Evolutionary conservation across 2,797 vertebrate genomes (phyloP), one percentile per base, ranked within the genome.

Genomic region (Clangula hyemalis): DNA sequence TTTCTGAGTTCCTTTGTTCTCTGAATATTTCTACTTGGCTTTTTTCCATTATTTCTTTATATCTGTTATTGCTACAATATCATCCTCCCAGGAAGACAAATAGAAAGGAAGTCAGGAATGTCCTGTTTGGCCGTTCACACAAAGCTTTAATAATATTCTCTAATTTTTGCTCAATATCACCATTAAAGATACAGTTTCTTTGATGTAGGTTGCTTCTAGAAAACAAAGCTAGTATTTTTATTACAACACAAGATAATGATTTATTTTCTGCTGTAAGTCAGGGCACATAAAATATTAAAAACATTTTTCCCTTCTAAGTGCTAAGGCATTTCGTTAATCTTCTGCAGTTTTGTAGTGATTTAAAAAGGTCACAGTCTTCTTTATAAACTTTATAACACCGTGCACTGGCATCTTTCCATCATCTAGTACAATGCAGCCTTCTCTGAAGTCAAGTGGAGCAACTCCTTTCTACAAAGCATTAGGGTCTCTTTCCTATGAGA

Each of bases 191-290:
- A 54, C 30, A 61, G 28, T 64, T 94, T 91, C 34, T 85, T 72
- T 56, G 28, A 83, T 34, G 25, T 39, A 81, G 39, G 24, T 24
- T 81, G 8, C 47, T 86, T 89, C 51, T 56, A 88, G 73, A 93
- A 87, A 95, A 87, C 72, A 81, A 89, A 87, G 56, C 38, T 84
- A 75, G 77, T n/a, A n/a, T 64, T 17, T 87, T 81, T 94, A 84
- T 88, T 91, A 43, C 36, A 72, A 34, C 10, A 49, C 24, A 21
- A 93, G 85, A 87, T n/a, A 65, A 58, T 76, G 38, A 93, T 86
- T 81, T 91, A 56, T 74, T 86, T 92, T 72, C 47, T 89, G 36
- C 28, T 86, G 18, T 43, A 88, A 85, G 60, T 78, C 62, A n/a
- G 56, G 28, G 39, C 36, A 74, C 61, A 87, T 88, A 71, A 89